Conservation (phyloP, 2,113 vertebrate species). For the Oryzias javanicus region DNA sequence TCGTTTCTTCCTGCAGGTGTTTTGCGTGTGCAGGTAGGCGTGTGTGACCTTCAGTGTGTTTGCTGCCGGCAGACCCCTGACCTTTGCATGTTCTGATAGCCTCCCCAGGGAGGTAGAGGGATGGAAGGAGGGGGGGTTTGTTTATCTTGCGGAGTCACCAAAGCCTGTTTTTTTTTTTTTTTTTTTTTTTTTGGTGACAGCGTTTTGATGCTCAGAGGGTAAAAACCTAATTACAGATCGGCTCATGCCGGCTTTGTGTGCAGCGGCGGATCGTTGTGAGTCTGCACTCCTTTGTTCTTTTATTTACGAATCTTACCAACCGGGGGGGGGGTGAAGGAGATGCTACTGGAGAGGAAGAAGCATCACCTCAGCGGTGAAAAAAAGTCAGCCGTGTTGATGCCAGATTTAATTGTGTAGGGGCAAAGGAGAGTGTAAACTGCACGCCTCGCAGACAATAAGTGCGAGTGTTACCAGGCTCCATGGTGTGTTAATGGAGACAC, state of each 20-base stretch:
- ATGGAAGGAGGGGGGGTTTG: constrained; percentile 43
- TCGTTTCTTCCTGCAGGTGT: constrained; percentile 40
- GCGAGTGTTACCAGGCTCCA: constrained; percentile 59
- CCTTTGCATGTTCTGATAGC: constrained; percentile 76
- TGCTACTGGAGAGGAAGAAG: not conserved
- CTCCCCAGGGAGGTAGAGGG: constrained; percentile 57
- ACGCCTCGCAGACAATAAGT: constrained; percentile 64
- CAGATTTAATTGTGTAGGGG: constrained; percentile 65
- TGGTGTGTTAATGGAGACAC: constrained; percentile 64
- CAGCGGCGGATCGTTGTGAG: not conserved
- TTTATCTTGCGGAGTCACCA: constrained; percentile 43
- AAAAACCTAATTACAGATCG: constrained; percentile 1
- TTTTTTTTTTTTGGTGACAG: constrained; percentile 15
- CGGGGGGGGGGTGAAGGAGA: not conserved
- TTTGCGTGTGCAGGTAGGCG: constrained; percentile 37
- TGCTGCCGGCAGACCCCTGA: constrained; percentile 67
- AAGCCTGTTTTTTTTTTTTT: constrained; percentile 19
- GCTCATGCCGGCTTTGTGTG: not conserved
- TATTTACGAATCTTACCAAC: not conserved
- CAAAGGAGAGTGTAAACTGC: constrained; percentile 69
- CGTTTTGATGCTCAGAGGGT: not conserved
- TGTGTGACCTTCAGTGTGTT: constrained; percentile 6
- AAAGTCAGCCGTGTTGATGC: constrained; percentile 44
- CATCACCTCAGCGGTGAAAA: constrained; percentile 21
- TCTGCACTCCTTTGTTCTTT: constrained; percentile 6